phyloP scores from a whole-genome alignment of 2,888 invertebrate genomes.

The Stictocephala bisonia region DNA sequence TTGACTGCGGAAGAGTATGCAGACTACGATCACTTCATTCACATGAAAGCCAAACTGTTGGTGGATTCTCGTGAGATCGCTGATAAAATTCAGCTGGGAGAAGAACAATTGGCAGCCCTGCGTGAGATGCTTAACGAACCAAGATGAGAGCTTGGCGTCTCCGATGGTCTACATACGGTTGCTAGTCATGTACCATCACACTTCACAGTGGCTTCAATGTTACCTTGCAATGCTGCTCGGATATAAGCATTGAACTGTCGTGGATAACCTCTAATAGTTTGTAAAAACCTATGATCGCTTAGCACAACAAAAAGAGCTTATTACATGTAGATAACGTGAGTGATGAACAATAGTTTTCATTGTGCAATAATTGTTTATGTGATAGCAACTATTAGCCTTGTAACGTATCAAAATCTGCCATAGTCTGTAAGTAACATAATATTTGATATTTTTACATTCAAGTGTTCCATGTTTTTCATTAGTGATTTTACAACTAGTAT shows the following conservation, averaged over 20 bases:
- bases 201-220: constrained; percentile 7
- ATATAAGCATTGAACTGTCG: constrained; percentile 19
- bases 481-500: no score
- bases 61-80: constrained; percentile 85
- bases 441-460: no score
- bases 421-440: constrained; percentile 16
- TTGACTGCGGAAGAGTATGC: constrained; percentile 78
- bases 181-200: constrained; percentile 17
- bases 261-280: no score
- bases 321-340: no score
- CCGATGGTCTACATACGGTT: neutral
- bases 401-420: constrained; percentile 15
- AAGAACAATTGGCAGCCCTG: constrained; percentile 81
- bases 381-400: constrained; percentile 14
- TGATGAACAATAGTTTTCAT: constrained; percentile 19
- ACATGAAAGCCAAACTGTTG: constrained; percentile 87
- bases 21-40: constrained; percentile 86
- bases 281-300: no score
- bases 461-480: no score
- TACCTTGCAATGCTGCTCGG: constrained; percentile 12
- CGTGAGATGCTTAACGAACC: constrained; percentile 67
- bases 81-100: constrained; percentile 84
- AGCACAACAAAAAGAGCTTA: no score
- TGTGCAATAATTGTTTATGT: constrained; percentile 26
- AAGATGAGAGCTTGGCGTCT: constrained; percentile 31